Percentiles rank a stretch among this genome's conserved stretches.
phyloP scores from a whole-genome alignment of 2,888 invertebrate species.

The Orthonevra nobilis region DNA sequence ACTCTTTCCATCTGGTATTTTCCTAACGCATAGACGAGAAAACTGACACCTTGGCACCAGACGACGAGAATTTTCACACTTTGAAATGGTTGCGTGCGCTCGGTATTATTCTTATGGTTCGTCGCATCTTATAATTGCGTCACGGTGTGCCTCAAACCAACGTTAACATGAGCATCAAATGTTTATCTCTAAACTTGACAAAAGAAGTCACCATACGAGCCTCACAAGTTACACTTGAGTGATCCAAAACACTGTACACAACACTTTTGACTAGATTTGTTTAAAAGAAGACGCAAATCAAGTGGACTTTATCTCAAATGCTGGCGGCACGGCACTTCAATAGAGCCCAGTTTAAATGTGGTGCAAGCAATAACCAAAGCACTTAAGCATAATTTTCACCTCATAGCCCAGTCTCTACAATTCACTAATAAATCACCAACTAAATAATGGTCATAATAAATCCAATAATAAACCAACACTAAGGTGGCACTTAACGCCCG shows the following conservation, averaged over 20 bases:
- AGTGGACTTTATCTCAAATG: no score
- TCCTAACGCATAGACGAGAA: no score
- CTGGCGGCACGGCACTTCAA: neutral
- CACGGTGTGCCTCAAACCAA: constrained; percentile 13
- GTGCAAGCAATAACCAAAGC: constrained; percentile 27
- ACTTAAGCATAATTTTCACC: constrained; percentile 63
- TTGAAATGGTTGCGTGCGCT: constrained; percentile 57
- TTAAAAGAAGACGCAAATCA: no score
- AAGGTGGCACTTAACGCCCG: constrained; percentile 68
- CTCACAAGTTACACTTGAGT: constrained; percentile 32
- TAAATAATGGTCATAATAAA: constrained; percentile 68
- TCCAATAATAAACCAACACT: constrained; percentile 69
- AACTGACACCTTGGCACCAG: constrained; percentile 42
- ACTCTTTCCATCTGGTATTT: no score
- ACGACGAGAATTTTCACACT: constrained; percentile 63
- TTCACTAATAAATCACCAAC: constrained; percentile 67
- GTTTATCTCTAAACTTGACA: neutral
- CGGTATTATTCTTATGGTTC: constrained; percentile 50
- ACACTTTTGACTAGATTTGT: no score
- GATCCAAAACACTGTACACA: constrained; percentile 59
- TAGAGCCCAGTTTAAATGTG: neutral
- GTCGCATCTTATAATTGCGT: constrained; percentile 27
- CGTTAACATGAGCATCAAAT: constrained; percentile 53
- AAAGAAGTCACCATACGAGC: neutral
- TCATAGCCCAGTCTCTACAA: no score